These are phyloP conservation scores for Vidua chalybeata DNA, from an alignment of 2,113 vertebrate species.

Conservation along the genomic window DNA sequence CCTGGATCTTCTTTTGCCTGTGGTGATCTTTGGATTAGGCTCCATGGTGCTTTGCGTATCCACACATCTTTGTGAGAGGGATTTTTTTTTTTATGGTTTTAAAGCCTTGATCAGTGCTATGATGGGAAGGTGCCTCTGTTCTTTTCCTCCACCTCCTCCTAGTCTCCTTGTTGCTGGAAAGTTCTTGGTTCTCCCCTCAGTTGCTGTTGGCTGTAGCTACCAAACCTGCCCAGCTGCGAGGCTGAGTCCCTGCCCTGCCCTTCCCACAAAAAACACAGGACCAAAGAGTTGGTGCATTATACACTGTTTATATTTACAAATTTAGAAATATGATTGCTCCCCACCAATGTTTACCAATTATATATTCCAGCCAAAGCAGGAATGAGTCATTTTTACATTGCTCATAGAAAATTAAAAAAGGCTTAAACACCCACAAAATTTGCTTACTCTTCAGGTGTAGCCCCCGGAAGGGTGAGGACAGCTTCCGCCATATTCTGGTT, in stretches of 20 bases:
- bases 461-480: slow-evolving; percentile 53
- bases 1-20: neutral
- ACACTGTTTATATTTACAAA: slow-evolving; percentile 57
- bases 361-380: neutral
- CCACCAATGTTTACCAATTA: slow-evolving; percentile 24
- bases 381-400: slow-evolving; percentile 71
- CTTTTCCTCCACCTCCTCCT: neutral
- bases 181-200: neutral
- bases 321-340: slow-evolving; percentile 7
- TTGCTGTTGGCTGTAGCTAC: neutral
- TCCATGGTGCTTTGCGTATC: neutral
- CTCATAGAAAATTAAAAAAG: slow-evolving; percentile 63
- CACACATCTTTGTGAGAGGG: neutral
- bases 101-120: neutral
- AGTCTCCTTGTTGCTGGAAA: neutral
- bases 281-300: neutral
- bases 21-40: neutral
- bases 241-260: neutral
- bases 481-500: neutral
- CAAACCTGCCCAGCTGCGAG: neutral
- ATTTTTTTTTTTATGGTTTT: neutral
- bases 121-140: neutral
- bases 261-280: neutral
- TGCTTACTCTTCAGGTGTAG: slow-evolving; percentile 61
- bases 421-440: slow-evolving; percentile 58